Percentiles rank a stretch among this genome's conserved stretches.
These are phyloP conservation scores for Colletes gigas DNA, from an alignment of 1,140 invertebrate species.

Conservation along the genomic window DNA sequence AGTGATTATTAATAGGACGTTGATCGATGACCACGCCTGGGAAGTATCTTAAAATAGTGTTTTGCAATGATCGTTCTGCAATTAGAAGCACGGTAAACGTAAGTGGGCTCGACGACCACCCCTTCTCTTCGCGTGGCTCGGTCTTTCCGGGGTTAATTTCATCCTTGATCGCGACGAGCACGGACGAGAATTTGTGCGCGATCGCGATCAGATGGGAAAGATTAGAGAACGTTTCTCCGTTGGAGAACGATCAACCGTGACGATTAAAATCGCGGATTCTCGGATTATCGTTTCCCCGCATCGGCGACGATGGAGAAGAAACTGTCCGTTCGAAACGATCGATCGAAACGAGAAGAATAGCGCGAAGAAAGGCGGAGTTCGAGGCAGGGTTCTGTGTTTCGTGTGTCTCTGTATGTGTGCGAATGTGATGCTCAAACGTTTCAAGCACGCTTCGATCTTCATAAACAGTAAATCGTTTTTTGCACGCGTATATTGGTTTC, in stretches of 20 bases:
- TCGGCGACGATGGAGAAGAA: background rate
- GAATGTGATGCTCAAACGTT: background rate
- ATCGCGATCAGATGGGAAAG: constrained; percentile 18
- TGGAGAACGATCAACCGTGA: background rate
- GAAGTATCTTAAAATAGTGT: too few species aligned
- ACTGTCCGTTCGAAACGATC: background rate
- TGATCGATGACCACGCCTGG: too few species aligned
- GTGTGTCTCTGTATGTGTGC: too few species aligned
- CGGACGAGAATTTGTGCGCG: constrained; percentile 22
- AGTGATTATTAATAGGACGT: too few species aligned
- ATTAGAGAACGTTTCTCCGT: background rate
- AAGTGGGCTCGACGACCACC: too few species aligned
- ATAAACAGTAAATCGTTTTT: too few species aligned
- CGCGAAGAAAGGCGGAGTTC: background rate
- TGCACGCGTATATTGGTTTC: too few species aligned
- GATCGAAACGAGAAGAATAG: constrained; percentile 40
- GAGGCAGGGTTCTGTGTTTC: background rate
- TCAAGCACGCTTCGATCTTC: too few species aligned
- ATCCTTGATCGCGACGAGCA: background rate
- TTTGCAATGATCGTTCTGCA: background rate
- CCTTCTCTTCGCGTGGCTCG: too few species aligned
- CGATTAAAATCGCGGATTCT: constrained; percentile 1
- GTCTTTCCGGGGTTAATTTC: background rate
- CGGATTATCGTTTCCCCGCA: background rate
- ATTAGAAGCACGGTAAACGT: too few species aligned